Evolutionary conservation across 1,140 invertebrate species (phyloP).

Genomic region (Zaprionus davidi): DNA sequence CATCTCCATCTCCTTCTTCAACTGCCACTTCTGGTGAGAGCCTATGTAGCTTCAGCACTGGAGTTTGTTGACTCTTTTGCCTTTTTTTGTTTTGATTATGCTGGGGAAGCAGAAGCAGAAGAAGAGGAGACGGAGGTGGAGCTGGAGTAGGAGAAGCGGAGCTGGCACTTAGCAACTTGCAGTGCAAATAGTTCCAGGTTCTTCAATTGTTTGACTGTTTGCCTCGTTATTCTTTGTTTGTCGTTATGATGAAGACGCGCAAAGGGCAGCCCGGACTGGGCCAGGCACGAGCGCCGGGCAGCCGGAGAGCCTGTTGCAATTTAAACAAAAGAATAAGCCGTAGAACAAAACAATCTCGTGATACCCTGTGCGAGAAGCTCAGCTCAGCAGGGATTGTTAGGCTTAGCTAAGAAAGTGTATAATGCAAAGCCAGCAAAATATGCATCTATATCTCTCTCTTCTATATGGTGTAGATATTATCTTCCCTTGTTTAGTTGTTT

Average conservation of each 20-base stretch:
- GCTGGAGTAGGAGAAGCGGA: not conserved
- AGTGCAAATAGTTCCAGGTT: slow-evolving; percentile 60
- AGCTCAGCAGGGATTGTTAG: not conserved
- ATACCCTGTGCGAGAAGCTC: slow-evolving; percentile 15
- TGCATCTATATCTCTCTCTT: no score
- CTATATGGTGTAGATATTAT: no score
- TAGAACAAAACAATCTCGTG: slow-evolving; percentile 57
- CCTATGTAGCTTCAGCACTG: slow-evolving; percentile 27
- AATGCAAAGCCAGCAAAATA: no score
- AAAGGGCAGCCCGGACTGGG: slow-evolving; percentile 5
- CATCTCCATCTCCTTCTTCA: not conserved
- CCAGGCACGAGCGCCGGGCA: not conserved
- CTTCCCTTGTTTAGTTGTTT: no score
- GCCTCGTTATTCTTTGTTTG: slow-evolving; percentile 67
- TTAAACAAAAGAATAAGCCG: slow-evolving; percentile 71
- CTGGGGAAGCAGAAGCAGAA: not conserved
- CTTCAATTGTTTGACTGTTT: slow-evolving; percentile 53
- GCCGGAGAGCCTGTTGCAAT: slow-evolving; percentile 42
- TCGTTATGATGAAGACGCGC: slow-evolving; percentile 66
- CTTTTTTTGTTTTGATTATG: slow-evolving; percentile 35
- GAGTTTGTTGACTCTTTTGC: slow-evolving; percentile 59
- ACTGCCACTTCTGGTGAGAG: not conserved
- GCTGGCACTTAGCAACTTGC: slow-evolving; percentile 47
- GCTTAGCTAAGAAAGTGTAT: no score
- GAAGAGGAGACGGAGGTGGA: no score